Evolutionary conservation across 2,113 vertebrate genomes (phyloP).

Genomic region (Oncorhynchus keta): DNA sequence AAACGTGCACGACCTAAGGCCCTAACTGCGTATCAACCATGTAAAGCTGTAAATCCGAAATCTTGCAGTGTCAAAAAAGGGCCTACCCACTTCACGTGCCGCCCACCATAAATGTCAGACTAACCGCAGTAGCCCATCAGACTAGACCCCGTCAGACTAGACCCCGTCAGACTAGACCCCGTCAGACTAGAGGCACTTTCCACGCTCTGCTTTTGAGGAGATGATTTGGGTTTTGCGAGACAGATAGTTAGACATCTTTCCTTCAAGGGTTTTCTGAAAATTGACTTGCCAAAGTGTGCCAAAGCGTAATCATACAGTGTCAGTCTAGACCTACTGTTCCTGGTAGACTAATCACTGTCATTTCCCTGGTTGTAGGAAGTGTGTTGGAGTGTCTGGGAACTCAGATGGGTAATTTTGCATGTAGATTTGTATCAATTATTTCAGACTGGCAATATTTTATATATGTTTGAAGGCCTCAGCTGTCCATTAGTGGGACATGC

Average conservation of each 20-base stretch:
- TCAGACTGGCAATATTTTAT: not conserved
- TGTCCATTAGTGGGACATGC: not conserved
- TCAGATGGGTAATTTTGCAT: not conserved
- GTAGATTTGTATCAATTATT: not conserved
- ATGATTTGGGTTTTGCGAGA: constrained; percentile 10
- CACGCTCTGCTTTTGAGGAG: not conserved
- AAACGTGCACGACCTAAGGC: too few relatives aligned
- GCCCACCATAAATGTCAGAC: not conserved
- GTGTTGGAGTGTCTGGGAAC: not conserved
- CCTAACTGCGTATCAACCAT: too few relatives aligned
- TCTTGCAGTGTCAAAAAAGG: too few relatives aligned
- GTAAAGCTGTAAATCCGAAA: too few relatives aligned
- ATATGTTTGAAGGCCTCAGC: not conserved
- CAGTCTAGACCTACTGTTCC: not conserved
- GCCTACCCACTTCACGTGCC: too few relatives aligned
- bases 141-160: not conserved
- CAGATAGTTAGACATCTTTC: constrained; percentile 6
- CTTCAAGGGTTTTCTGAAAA: not conserved
- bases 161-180: not conserved
- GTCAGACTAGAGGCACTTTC: not conserved
- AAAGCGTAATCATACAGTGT: not conserved
- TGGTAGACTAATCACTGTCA: not conserved
- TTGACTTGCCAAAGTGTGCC: not conserved
- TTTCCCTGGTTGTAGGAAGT: not conserved
- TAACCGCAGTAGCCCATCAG: constrained; percentile 9